Evolutionary conservation across 2,797 vertebrate genomes (phyloP).

Genomic region (Ispidina picta): DNA sequence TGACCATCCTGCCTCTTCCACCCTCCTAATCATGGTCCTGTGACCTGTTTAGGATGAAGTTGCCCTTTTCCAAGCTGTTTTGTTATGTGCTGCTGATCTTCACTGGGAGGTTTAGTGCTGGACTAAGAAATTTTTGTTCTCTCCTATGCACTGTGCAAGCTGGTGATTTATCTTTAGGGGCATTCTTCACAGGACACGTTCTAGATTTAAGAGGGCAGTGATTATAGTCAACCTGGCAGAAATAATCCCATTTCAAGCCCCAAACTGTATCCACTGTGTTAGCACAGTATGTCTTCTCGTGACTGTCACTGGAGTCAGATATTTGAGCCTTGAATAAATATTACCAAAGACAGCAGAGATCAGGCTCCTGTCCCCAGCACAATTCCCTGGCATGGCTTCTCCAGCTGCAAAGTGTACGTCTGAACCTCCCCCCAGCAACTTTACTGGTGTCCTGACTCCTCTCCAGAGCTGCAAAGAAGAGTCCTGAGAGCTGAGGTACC

Average conservation of each 20-base stretch:
- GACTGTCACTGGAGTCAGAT: not conserved
- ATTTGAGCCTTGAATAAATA: not conserved
- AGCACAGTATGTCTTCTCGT: not conserved
- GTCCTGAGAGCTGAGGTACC: not conserved
- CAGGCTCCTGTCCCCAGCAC: not conserved
- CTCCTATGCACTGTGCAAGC: not conserved
- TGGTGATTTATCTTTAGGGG: not conserved
- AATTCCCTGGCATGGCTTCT: not conserved
- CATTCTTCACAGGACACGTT: not conserved
- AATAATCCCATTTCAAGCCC: not conserved
- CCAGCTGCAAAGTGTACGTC: not conserved
- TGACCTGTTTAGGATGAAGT: not conserved
- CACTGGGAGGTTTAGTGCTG: not conserved
- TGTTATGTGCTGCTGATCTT: not conserved
- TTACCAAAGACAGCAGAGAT: not conserved
- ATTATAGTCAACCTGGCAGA: not conserved
- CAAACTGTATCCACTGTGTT: not conserved
- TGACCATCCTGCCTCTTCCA: not conserved
- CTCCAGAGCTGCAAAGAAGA: not conserved
- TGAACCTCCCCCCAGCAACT: not conserved
- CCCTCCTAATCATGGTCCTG: not conserved
- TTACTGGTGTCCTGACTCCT: not conserved
- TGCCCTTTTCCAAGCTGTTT: not conserved
- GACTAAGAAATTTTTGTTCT: not conserved
- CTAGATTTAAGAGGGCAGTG: not conserved